Conservation (phyloP, 2,113 vertebrate genomes). For the Muntiacus muntjak region DNA sequence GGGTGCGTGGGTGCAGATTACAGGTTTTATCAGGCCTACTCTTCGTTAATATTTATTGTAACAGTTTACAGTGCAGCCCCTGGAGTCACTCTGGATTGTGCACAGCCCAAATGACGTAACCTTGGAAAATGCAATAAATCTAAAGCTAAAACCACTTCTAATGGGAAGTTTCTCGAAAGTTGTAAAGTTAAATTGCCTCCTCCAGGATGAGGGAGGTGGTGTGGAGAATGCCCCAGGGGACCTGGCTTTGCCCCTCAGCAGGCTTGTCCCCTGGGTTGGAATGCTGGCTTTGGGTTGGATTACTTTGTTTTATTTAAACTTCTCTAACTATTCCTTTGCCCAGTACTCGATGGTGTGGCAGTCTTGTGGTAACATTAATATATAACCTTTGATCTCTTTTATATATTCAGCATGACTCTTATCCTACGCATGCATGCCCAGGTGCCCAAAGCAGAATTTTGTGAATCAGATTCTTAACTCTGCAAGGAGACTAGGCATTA, state of each 20-base stretch:
- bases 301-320: conserved; percentile 41
- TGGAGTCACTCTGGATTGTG: conserved; percentile 55
- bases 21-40: conserved; percentile 73
- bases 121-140: conserved; percentile 77
- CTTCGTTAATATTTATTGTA: conserved; percentile 76
- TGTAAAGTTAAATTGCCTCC: conserved; percentile 69
- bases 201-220: conserved; percentile 39
- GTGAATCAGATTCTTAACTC: background rate
- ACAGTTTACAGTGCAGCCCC: conserved; percentile 63
- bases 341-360: background rate
- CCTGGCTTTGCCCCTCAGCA: background rate
- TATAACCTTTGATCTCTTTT: background rate
- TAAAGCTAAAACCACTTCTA: conserved; percentile 66
- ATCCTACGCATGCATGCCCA: background rate
- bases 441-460: conserved; percentile 1
- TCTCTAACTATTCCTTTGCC: background rate
- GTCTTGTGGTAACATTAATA: background rate
- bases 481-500: background rate
- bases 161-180: conserved; percentile 74
- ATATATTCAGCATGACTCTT: background rate
- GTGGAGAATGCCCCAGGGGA: background rate
- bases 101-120: conserved; percentile 60
- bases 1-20: conserved; percentile 44
- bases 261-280: background rate
- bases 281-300: background rate